Evolutionary conservation across 2,797 vertebrate species (phyloP).

Genomic region (Enteromius argenteus): DNA sequence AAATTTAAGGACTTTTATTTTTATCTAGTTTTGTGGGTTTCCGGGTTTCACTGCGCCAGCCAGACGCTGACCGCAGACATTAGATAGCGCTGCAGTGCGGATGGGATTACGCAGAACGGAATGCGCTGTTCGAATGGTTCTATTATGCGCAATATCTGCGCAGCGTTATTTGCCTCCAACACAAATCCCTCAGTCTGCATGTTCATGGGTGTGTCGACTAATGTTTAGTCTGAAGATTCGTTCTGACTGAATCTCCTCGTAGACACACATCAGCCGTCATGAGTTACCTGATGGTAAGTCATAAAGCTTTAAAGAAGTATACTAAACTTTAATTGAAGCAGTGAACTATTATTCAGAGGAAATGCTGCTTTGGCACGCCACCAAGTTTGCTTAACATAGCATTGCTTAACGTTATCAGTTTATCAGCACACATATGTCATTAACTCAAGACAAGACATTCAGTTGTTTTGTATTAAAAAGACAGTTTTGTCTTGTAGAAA

Average conservation of each 20-base stretch:
- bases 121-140: neutral
- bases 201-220: conserved; percentile 37
- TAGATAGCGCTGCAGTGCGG: neutral
- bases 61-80: neutral
- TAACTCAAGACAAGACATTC: neutral
- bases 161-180: conserved; percentile 2
- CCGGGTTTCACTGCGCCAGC: neutral
- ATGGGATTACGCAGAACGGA: neutral
- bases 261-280: conserved; percentile 27
- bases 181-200: neutral
- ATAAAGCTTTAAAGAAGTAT: neutral
- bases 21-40: neutral
- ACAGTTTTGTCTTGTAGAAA: neutral
- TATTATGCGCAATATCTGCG: conserved; percentile 10
- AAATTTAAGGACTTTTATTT: conserved; percentile 33
- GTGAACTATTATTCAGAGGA: neutral
- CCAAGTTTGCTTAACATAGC: conserved; percentile 5
- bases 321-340: neutral
- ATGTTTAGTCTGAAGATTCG: neutral
- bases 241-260: neutral
- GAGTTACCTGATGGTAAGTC: conserved; percentile 57
- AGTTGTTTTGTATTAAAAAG: neutral
- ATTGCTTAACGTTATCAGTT: neutral
- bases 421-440: neutral
- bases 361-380: conserved; percentile 2